Percentiles rank a stretch among this genome's conserved stretches.
phyloP scores from a whole-genome alignment of 2,888 invertebrate genomes.

The Nymphalis c-album region DNA sequence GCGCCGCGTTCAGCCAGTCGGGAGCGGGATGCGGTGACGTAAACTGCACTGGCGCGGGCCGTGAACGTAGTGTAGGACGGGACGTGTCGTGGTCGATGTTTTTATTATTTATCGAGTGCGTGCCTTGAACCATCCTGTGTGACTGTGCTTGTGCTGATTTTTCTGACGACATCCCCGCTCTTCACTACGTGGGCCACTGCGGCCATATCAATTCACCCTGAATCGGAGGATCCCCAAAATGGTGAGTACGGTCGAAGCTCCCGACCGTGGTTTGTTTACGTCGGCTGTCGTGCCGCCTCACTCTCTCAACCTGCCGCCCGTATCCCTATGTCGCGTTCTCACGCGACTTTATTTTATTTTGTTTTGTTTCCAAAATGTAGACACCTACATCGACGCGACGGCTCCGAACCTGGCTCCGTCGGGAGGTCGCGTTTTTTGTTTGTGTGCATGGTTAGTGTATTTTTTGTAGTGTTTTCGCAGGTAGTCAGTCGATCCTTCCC shows the following conservation, averaged over 20 bases:
- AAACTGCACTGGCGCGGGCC: slow-evolving; percentile 80
- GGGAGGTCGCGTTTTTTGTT: slow-evolving; percentile 72
- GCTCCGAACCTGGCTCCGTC: slow-evolving; percentile 65
- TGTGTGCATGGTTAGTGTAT: slow-evolving; percentile 64
- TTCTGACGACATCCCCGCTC: slow-evolving; percentile 70
- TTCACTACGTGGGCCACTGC: slow-evolving; percentile 72
- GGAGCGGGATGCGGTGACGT: slow-evolving; percentile 82
- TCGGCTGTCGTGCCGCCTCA: slow-evolving; percentile 72
- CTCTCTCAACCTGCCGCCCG: slow-evolving; percentile 78
- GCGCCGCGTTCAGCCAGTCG: slow-evolving; percentile 70
- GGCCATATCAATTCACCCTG: slow-evolving; percentile 55
- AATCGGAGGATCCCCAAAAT: slow-evolving; percentile 74
- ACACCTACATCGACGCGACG: slow-evolving; percentile 75
- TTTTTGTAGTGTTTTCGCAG: slow-evolving; percentile 76
- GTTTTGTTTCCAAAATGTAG: slow-evolving; percentile 81
- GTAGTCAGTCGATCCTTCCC: slow-evolving; percentile 60
- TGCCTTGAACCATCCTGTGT: slow-evolving; percentile 64
- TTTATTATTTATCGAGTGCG: slow-evolving; percentile 64
- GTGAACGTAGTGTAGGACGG: slow-evolving; percentile 79
- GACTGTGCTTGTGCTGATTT: slow-evolving; percentile 65
- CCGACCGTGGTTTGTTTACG: slow-evolving; percentile 78
- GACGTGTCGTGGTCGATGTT: slow-evolving; percentile 67
- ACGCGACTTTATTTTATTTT: slow-evolving; percentile 77
- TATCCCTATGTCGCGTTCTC: slow-evolving; percentile 74
- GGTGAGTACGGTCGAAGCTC: slow-evolving; percentile 81